Evolutionary conservation across 2,113 vertebrate species (phyloP).

Genomic region (Silurus asotus): DNA sequence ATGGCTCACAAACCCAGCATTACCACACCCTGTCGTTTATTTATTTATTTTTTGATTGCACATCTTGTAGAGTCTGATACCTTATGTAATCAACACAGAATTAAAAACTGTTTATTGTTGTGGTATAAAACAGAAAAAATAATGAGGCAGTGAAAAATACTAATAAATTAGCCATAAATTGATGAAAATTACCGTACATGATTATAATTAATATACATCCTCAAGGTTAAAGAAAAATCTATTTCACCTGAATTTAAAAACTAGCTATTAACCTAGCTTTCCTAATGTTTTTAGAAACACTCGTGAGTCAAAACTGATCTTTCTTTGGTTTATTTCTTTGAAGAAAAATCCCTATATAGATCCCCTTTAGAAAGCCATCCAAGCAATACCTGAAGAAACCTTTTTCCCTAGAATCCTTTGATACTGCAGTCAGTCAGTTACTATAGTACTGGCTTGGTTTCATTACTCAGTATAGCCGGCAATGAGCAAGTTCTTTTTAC

Average conservation of each 20-base stretch:
- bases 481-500: not conserved
- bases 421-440: not conserved
- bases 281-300: not conserved
- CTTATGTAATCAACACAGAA: not conserved
- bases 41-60: not conserved
- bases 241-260: not conserved
- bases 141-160: not conserved
- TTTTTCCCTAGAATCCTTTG: not conserved
- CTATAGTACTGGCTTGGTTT: not conserved
- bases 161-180: not conserved
- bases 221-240: not conserved
- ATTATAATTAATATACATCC: not conserved
- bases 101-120: not conserved
- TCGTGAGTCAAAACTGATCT: not conserved
- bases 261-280: not conserved
- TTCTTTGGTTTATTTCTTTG: not conserved
- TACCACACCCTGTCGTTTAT: not conserved
- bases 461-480: not conserved
- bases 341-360: not conserved
- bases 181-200: not conserved
- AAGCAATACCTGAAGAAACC: not conserved
- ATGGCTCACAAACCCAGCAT: not conserved
- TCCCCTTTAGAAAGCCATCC: not conserved
- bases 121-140: not conserved
- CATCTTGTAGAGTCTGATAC: not conserved